Evolutionary conservation across 2,113 vertebrate genomes (phyloP).

Genomic region (Chionis minor): DNA sequence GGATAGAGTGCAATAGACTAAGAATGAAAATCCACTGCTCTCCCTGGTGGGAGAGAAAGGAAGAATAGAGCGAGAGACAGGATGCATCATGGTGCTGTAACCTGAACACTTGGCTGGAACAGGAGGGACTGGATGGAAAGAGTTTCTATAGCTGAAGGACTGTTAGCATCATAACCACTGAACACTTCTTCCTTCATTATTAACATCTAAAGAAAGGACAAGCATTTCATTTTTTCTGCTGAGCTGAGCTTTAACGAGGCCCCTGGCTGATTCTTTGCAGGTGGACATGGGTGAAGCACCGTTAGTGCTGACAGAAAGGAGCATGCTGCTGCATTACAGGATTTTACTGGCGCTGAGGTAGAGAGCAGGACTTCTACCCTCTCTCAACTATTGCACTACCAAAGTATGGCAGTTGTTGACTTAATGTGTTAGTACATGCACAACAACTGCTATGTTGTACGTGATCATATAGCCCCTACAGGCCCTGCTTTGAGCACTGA

Average conservation of each 20-base stretch:
- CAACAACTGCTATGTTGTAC: background rate
- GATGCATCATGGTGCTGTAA: background rate
- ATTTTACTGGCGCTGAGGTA: background rate
- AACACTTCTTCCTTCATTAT: background rate
- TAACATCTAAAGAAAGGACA: background rate
- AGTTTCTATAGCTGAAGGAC: background rate
- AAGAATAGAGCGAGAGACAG: background rate
- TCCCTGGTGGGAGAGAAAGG: background rate
- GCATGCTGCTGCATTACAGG: background rate
- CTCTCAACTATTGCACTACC: background rate
- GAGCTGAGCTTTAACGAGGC: background rate
- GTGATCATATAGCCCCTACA: background rate
- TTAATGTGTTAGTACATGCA: background rate
- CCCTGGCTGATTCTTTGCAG: slow-evolving; percentile 4
- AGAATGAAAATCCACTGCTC: background rate
- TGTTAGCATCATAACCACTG: background rate
- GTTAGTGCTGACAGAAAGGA: background rate
- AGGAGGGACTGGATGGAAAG: background rate
- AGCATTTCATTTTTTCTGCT: background rate
- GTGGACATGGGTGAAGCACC: background rate
- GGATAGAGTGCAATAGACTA: background rate
- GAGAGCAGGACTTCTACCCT: background rate
- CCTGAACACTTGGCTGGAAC: background rate
- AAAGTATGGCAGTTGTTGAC: background rate
- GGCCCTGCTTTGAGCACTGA: background rate